Base-by-base conservation (phyloP, 2,888 invertebrate genomes). In the Teleogryllus oceanicus region DNA sequence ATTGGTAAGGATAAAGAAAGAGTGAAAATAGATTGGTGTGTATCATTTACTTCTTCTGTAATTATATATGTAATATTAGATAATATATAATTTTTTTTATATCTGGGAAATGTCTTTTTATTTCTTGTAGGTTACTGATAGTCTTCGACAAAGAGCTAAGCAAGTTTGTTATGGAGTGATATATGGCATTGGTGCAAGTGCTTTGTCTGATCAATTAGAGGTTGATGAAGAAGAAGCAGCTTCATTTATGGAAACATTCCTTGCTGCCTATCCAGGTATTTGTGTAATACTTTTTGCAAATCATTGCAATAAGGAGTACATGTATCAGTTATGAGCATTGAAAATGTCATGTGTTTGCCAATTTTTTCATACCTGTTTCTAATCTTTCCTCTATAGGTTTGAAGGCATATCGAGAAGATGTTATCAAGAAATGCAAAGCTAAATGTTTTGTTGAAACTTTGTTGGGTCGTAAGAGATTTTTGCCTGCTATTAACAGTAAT, bases 151-250 rank as follows among this genome's bases (percentile, higher is more conserved):
- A 85, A 93, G 94, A 85, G 94, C 97, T 8, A 97, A 98, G 87
- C 93, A 96, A 88, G 91, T 98, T 50, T 97, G 97, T 86, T 99
- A 99, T 87, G 98, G 97, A 11, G 96, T 99, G 85, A 93, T 99
- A 80, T 99, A 99, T 86, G 99, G 99, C 11, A 99, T 99, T 93
- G 97, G 98, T 2, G 90, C 91, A 81, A 94, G 91, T 84, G 91
- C 94, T 0, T 88, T 99, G 50, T 92, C 94, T 0, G 94, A 95
- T 81, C 92, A 93, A 82, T 88, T 99, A 62, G 92, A 92, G 80
- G 92, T 97, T 13, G 90, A 91, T 0, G 94, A 95, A 86, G 88
- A 91, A 77, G 94, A 96, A 84, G 98, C 98, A 0, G 89, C 89
- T 4, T 88, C 90, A 78, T 95, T 98, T 87, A 92, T 94, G 86